Evolutionary conservation across 2,113 vertebrate species (phyloP), one percentile per base, ranked within the genome.

Genomic region (Callocephalon fimbriatum): DNA sequence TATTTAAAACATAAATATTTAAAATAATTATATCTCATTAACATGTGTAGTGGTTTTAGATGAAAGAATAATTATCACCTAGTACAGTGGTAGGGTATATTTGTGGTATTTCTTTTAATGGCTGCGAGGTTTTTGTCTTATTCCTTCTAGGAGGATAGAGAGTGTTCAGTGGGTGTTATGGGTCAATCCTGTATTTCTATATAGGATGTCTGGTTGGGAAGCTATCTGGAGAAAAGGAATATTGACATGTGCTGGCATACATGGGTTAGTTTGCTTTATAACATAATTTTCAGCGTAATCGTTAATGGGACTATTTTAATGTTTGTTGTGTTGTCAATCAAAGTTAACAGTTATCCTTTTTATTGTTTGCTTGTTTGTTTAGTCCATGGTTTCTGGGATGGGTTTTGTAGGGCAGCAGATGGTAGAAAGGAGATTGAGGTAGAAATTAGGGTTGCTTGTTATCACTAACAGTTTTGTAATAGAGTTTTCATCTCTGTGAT

Each of bases 361-460:
- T 72, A 70, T 76, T 58, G 27, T 71, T 40, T 93, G 54, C 75
- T 95, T 91, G 77, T 86, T 93, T 89, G 84, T 95, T 92, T 67
- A 71, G 42, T 80, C 74, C 40, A 2, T 47, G 88, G 23, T 73
- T 94, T 70, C 75, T 94, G 72, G 77, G 53, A 91, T 89, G 80
- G 83, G 62, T 94, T 83, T 93, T 93, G 65, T 75, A 90, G 82
- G 95, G 81, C 56, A 91, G 76, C 95, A 97, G 95, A 94, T 96
- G 96, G 83, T 87, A 62, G 76, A 83, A 92, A 91, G 89, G 66
- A 96, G 68, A 74, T 91, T 90, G 81, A 96, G 86, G 90, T 95
- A 95, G 84, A 97, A 95, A 97, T 95, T 86, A 95, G 88, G 68
- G 54, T 90, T 87, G 93, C 91, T 96, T 92, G 90, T 71, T 95